phyloP scores from a whole-genome alignment of 2,888 invertebrate species.

The Zhuqinia jingwanae region DNA sequence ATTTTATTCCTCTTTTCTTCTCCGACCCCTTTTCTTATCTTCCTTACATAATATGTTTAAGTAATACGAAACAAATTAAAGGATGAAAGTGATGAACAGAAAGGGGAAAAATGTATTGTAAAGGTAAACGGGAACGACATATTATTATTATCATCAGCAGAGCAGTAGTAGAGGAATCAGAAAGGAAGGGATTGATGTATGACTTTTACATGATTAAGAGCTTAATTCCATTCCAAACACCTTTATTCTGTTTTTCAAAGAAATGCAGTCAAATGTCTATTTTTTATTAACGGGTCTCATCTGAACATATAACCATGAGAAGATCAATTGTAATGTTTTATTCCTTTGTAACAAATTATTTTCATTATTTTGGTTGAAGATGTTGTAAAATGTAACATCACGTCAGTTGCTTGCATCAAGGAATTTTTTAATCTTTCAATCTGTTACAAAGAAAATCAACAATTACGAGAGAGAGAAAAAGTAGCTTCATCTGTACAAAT shows the following conservation, averaged over 20 bases:
- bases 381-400: constrained; percentile 10
- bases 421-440: constrained; percentile 63
- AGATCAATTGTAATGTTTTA: constrained; percentile 35
- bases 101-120: too few relatives aligned
- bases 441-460: constrained; percentile 32
- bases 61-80: background rate
- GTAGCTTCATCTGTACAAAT: background rate
- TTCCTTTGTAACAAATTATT: constrained; percentile 21
- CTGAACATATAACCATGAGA: constrained; percentile 15
- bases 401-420: constrained; percentile 17
- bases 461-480: constrained; percentile 31
- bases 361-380: background rate
- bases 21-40: background rate
- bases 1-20: constrained; percentile 2
- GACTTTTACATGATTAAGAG: constrained; percentile 36
- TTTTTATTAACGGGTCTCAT: constrained; percentile 9
- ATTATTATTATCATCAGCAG: background rate
- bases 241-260: background rate
- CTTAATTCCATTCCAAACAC: constrained; percentile 53
- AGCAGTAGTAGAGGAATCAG: background rate
- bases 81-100: background rate
- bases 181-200: background rate
- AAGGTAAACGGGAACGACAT: too few relatives aligned
- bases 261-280: background rate
- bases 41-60: background rate